Base-by-base conservation (phyloP, 2,888 invertebrate species). In the Hirtodrosophila histrioides region DNA sequence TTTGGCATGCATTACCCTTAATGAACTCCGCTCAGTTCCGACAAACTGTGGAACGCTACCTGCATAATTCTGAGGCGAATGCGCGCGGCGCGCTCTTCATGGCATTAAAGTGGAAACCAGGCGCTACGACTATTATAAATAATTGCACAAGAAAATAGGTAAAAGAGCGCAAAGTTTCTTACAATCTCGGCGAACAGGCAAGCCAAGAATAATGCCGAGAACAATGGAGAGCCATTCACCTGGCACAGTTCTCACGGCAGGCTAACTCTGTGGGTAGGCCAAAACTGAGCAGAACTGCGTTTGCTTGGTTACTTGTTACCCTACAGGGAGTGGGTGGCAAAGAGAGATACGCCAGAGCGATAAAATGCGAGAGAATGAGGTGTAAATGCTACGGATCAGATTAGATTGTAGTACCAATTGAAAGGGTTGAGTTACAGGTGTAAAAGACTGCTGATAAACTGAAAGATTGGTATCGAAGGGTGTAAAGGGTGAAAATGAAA, bases 1-100 rank as follows among this genome's bases (percentile, higher is more conserved):
- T 67, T 76, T 64, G 85, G 85, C 77, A 82, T 85, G 85, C 81
- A 82, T 82, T 82, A 82, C 71, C 81, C 85, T 85, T 82, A 82
- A 82, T 82, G 85, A 85, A 82, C 82, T 82, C 56, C 36, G 60
- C 63, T 24, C 45, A 60, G 50, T 56, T 56, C 58, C 46, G 50
- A 73, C 68, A 69, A 60, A 65, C 63, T 69, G 69, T n/a, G 43
- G 36, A 49, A 53, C 56, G 64, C 66, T 82, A 82, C 85, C 81
- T 81, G 84, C 69, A 72, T 68, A 72, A 64, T 54, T 64, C 51
- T 35, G 39, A 49, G 55, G 11, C 45, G 17, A 36, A n/a, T 41
- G 29, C n/a, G 33, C 44, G 48, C 36, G 10, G 33, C 44, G 48
- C 36, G 10, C 33, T 35, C 35, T 33, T 35, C 44, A 23, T 37